Percentiles rank a stretch among this genome's conserved stretches.
These are phyloP conservation scores for Irena cyanogastra DNA, from an alignment of 2,113 vertebrate species.

Conservation along the genomic window DNA sequence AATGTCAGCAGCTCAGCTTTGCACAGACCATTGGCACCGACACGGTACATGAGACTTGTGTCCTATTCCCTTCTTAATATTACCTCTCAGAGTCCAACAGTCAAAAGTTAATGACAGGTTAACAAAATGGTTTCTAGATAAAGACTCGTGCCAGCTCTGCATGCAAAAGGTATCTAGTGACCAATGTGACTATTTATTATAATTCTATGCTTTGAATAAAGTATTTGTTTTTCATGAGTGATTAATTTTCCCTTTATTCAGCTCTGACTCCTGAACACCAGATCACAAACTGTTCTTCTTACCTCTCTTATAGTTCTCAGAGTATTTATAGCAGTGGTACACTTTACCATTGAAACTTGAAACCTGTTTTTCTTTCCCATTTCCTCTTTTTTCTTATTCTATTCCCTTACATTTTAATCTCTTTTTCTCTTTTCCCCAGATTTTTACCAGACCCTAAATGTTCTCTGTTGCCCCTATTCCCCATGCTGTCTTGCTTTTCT, in stretches of 20 bases:
- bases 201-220: not conserved
- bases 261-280: not conserved
- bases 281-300: not conserved
- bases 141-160: not conserved
- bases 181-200: not conserved
- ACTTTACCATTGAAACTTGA: not conserved
- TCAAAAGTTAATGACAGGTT: not conserved
- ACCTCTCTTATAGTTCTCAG: not conserved
- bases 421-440: not conserved
- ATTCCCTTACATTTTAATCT: not conserved
- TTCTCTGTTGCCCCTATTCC: not conserved
- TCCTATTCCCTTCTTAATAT: not conserved
- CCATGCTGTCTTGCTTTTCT: not conserved
- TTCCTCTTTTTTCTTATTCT: not conserved
- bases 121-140: not conserved
- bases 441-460: not conserved
- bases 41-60: fast-evolving
- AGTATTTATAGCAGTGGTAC: not conserved
- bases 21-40: not conserved
- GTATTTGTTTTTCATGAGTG: not conserved
- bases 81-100: not conserved
- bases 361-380: not conserved
- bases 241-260: not conserved
- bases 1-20: not conserved
- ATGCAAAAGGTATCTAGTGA: not conserved